These are phyloP conservation scores for Morelia viridis DNA, from an alignment of 2,797 vertebrate species.

Conservation along the genomic window DNA sequence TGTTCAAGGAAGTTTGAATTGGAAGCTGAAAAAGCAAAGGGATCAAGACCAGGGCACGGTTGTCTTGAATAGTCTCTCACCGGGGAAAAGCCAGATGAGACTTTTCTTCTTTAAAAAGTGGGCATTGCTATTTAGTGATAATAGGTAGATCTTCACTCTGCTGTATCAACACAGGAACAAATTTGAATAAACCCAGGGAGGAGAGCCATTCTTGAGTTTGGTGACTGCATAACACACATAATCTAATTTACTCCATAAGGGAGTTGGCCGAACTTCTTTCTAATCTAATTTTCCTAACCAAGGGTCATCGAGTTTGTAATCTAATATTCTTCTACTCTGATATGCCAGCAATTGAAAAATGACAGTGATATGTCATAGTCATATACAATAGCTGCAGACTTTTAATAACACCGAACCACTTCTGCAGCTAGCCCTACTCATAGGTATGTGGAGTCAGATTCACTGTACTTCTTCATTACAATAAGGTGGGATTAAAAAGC, in stretches of 20 bases:
- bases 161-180: background rate
- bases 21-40: background rate
- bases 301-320: slow-evolving; percentile 52
- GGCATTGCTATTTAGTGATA: background rate
- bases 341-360: slow-evolving; percentile 51
- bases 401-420: slow-evolving; percentile 24
- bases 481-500: background rate
- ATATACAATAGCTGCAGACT: background rate
- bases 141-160: background rate
- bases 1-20: background rate
- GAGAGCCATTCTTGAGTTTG: background rate
- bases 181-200: background rate
- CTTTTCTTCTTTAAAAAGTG: background rate
- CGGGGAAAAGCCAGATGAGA: background rate
- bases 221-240: slow-evolving; percentile 40
- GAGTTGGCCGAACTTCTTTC: slow-evolving; percentile 40
- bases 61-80: background rate
- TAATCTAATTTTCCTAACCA: slow-evolving; percentile 55
- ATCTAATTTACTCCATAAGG: slow-evolving; percentile 57
- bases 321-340: slow-evolving; percentile 38
- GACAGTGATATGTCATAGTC: slow-evolving; percentile 46
- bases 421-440: background rate
- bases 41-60: too few relatives aligned
- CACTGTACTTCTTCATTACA: background rate
- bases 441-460: background rate